Evolutionary conservation across 2,888 invertebrate species (phyloP), one percentile per base, ranked within the genome.

Genomic region (Caenorhabditis sp.): DNA sequence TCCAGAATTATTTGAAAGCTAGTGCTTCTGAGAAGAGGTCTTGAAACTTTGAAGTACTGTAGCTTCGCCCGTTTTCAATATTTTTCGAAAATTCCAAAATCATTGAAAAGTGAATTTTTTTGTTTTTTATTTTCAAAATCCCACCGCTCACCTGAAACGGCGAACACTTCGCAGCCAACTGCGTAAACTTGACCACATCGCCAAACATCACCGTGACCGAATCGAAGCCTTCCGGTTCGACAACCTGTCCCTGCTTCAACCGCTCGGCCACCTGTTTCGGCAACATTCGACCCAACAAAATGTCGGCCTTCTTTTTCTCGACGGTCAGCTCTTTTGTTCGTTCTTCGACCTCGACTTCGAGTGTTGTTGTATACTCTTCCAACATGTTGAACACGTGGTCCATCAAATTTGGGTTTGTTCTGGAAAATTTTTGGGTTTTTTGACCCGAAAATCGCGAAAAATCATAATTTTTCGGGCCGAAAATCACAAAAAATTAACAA

Each of bases 331-430:
- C 82, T 51, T 81, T 79, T 0, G 85, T 85, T 37, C 85, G 60
- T 36, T 83, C 81, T 50, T 81, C 80, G 0, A 84, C 81, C 53
- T 74, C 83, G 36, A 80, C 70, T 66, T 85, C 85, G 26, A 85
- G 58, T 10, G 79, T 79, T 0, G 68, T 70, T 0, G 86, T 84
- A 60, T 86, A 86, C 21, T 83, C 77, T 64, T 86, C 85, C 59
- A 85, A 58, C 79, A 84, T 82, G 1, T 76, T 74, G 68, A 85
- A 85, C 12, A 86, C 85, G 59, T 85, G 83, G 68, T 86, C 84
- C 81, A 85, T 84, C 36, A 85, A 71, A 60, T 83, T 85, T 19
- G 64, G 64, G 14, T 78, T 69, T 0, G 58, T 62, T 37, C 67
- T 67, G 31, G 23, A 61, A 21, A 50, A 10, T 37, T 19, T 23